phyloP scores from a whole-genome alignment of 1,140 invertebrate species.

The Panagrolaimus sp. region DNA sequence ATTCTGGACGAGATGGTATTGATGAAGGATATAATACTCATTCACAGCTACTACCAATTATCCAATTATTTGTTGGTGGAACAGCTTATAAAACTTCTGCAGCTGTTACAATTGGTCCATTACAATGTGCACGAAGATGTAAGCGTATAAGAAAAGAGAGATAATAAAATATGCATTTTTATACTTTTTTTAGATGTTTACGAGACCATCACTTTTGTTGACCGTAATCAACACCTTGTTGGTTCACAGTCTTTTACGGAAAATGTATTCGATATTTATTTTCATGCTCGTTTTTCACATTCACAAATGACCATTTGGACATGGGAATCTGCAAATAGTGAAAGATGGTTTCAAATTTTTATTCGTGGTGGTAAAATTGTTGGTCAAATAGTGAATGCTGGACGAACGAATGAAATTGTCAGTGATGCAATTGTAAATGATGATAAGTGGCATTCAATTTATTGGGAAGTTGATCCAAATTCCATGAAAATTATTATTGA shows the following conservation, averaged over 20 bases:
- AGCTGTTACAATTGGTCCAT: slow-evolving; percentile 47
- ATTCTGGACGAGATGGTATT: slow-evolving; percentile 49
- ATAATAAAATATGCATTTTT: not conserved
- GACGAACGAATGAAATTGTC: slow-evolving; percentile 42
- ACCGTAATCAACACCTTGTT: slow-evolving; percentile 51
- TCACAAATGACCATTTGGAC: slow-evolving; percentile 54
- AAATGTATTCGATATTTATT: slow-evolving; percentile 49
- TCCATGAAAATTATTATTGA: slow-evolving; percentile 45
- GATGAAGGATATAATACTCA: slow-evolving; percentile 54
- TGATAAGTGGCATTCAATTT: slow-evolving; percentile 48
- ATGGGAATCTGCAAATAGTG: slow-evolving; percentile 49
- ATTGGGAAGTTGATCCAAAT: slow-evolving; percentile 47
- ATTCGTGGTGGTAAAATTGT: slow-evolving; percentile 48
- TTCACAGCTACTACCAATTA: slow-evolving; percentile 53
- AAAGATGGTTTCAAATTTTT: slow-evolving; percentile 56
- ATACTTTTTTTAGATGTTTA: slow-evolving; percentile 41
- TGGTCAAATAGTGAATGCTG: slow-evolving; percentile 46
- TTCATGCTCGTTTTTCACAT: slow-evolving; percentile 51
- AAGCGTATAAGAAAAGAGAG: not conserved
- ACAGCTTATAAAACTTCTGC: slow-evolving; percentile 36
- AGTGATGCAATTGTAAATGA: slow-evolving; percentile 35
- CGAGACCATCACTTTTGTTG: slow-evolving; percentile 52
- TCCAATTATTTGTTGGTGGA: slow-evolving; percentile 55
- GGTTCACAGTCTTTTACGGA: slow-evolving; percentile 44
- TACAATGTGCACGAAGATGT: slow-evolving; percentile 46